A percentile compares a stretch with the other conserved stretches of the same genome.
Evolutionary conservation across 2,797 vertebrate species (phyloP).

Genomic region (Anabacerthia variegaticeps): DNA sequence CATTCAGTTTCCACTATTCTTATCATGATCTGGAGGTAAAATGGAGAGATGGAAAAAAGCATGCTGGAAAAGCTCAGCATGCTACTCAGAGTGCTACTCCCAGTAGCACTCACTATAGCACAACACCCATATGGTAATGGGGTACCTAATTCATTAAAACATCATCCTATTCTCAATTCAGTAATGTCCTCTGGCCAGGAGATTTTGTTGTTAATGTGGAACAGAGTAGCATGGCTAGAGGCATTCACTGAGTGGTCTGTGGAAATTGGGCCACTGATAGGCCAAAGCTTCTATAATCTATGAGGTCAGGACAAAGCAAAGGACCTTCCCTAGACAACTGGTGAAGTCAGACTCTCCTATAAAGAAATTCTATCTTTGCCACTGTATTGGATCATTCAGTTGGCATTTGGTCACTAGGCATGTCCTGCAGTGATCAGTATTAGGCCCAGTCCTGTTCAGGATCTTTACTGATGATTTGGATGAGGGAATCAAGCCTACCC

Average conservation of each 20-base stretch:
- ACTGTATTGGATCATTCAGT: not conserved
- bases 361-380: not conserved
- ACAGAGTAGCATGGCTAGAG: not conserved
- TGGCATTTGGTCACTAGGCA: not conserved
- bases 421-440: too few relatives aligned
- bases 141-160: not conserved
- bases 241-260: not conserved
- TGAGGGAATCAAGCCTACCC: not conserved
- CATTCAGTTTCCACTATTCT: not conserved
- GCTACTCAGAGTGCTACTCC: not conserved
- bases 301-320: not conserved
- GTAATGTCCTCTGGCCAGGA: not conserved
- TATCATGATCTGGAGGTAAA: not conserved
- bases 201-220: rapidly evolving
- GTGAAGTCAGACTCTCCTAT: not conserved
- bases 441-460: not conserved
- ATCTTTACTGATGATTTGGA: not conserved
- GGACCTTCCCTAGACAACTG: not conserved
- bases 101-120: not conserved
- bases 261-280: not conserved
- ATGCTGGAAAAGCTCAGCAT: not conserved
- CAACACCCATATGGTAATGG: rapidly evolving
- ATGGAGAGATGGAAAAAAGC: not conserved
- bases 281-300: not conserved
- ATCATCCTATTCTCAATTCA: not conserved